These are phyloP conservation scores for Coturnix japonica DNA, from an alignment of 2,113 vertebrate genomes.

Conservation along the genomic window DNA sequence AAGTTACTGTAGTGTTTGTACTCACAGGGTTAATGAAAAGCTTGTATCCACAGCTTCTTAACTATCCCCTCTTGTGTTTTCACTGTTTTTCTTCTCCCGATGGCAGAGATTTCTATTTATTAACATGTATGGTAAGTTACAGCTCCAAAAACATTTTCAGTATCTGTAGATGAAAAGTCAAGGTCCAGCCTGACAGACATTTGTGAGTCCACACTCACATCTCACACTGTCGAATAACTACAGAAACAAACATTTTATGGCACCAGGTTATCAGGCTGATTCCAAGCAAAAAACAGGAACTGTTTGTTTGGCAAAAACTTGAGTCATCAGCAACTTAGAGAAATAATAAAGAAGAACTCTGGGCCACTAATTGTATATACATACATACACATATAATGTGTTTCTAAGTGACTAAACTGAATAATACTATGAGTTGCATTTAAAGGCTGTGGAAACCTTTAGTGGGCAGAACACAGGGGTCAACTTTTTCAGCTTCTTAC, in stretches of 20 bases:
- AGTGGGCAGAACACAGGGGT: background rate
- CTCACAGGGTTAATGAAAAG: background rate
- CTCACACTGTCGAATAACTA: background rate
- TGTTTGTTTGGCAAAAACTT: background rate
- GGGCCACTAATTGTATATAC: background rate
- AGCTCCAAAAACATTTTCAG: background rate
- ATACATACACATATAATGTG: background rate
- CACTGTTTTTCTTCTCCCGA: background rate
- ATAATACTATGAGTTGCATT: background rate
- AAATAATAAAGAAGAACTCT: background rate
- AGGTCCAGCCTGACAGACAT: background rate
- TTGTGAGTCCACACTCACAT: background rate
- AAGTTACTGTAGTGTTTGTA: background rate
- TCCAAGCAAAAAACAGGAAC: background rate
- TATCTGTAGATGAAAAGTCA: background rate
- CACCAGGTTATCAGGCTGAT: accelerated
- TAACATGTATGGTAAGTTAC: background rate
- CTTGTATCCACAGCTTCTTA: background rate
- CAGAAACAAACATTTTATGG: background rate
- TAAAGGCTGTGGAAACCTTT: background rate
- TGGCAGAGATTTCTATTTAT: background rate
- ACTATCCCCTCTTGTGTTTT: background rate
- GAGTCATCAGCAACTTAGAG: background rate
- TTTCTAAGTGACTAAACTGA: background rate
- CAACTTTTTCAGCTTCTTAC: background rate